Conservation (phyloP, 1,140 invertebrate species). For the Drosophila watanabei region DNA sequence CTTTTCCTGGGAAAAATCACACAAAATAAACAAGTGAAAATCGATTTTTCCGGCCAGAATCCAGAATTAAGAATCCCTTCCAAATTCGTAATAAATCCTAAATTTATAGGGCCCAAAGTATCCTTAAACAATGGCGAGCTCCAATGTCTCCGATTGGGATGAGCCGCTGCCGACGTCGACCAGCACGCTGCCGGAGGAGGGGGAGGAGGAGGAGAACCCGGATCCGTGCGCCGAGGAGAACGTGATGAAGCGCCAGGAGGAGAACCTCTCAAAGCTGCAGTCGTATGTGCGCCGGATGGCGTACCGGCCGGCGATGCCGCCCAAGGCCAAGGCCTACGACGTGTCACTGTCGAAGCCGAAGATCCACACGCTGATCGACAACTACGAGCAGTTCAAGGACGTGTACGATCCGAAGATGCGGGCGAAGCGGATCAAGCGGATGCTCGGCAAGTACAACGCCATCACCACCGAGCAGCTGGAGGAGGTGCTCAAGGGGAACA, state of each 20-base stretch:
- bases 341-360: conserved; percentile 63
- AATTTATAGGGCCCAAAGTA: conserved; percentile 16
- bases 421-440: conserved; percentile 67
- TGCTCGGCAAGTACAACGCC: conserved; percentile 64
- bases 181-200: conserved; percentile 42
- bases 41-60: not conserved
- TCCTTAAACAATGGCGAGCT: conserved; percentile 55
- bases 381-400: conserved; percentile 63
- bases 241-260: conserved; percentile 48
- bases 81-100: conserved; percentile 40
- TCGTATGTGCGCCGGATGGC: conserved; percentile 73
- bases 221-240: conserved; percentile 63
- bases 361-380: conserved; percentile 35
- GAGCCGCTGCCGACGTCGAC: conserved; percentile 65
- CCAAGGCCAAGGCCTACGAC: conserved; percentile 56
- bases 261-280: conserved; percentile 66
- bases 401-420: conserved; percentile 66
- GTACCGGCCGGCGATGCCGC: conserved; percentile 70
- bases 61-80: not conserved
- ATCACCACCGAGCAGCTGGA: conserved; percentile 80
- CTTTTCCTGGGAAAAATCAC: not conserved
- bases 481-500: conserved; percentile 69
- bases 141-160: conserved; percentile 75
- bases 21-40: conserved; percentile 1
- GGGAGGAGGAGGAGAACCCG: conserved; percentile 61